Evolutionary conservation across 2,888 invertebrate genomes (phyloP).

Genomic region (Rhagium mordax): DNA sequence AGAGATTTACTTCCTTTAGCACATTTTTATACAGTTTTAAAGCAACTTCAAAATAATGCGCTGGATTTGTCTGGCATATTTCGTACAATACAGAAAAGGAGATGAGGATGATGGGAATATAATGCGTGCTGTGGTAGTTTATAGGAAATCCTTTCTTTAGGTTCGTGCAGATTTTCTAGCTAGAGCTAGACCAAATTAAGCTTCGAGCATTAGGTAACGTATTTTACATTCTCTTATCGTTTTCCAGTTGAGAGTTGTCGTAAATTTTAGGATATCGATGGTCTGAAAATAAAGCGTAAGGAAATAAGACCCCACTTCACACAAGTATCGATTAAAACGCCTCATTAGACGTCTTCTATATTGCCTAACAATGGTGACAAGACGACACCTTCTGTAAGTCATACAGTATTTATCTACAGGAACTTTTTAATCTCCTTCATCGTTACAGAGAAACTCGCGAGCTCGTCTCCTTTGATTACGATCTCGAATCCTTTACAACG

Average conservation of each 20-base stretch:
- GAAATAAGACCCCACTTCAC: background rate
- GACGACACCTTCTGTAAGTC: background rate
- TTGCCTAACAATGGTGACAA: background rate
- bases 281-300: background rate
- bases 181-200: no score
- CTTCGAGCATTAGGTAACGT: no score
- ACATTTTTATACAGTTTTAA: background rate
- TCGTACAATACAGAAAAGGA: background rate
- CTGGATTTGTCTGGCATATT: background rate
- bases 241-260: no score
- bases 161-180: no score
- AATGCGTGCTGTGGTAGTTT: background rate
- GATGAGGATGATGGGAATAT: background rate
- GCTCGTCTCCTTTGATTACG: background rate
- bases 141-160: background rate
- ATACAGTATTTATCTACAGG: background rate
- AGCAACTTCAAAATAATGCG: background rate
- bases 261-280: no score
- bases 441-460: background rate
- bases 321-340: background rate
- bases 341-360: background rate
- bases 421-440: background rate
- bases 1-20: background rate
- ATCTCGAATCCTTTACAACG: background rate
- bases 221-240: no score